These are phyloP conservation scores for Peromyscus eremicus DNA, from an alignment of 2,797 vertebrate genomes.

Conservation along the genomic window DNA sequence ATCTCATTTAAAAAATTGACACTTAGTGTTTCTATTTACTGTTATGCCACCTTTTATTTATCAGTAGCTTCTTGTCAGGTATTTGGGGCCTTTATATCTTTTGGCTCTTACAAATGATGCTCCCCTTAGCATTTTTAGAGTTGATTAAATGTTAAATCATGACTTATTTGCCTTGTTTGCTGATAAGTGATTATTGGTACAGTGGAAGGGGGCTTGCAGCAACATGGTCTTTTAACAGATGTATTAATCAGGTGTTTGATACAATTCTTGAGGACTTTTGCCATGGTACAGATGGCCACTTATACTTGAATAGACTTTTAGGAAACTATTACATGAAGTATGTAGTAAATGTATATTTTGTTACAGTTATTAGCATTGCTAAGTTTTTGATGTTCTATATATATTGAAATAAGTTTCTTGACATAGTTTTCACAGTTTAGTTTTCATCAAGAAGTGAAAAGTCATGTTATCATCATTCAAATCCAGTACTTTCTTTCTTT, in stretches of 20 bases:
- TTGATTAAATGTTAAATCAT: neutral
- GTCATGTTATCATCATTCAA: neutral
- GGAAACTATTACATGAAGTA: neutral
- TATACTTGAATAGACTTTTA: slow-evolving; percentile 21
- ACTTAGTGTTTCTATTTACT: neutral
- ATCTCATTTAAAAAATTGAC: neutral
- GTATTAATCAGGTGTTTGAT: neutral
- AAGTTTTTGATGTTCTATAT: neutral
- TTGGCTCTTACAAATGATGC: neutral
- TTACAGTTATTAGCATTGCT: neutral
- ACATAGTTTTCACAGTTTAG: neutral
- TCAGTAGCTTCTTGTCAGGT: neutral
- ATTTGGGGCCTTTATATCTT: neutral
- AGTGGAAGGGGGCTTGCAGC: neutral
- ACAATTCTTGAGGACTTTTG: slow-evolving; percentile 19
- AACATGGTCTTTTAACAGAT: neutral
- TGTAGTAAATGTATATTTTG: slow-evolving; percentile 30
- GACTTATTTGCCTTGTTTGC: neutral
- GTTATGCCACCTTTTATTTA: neutral
- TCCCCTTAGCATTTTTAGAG: neutral
- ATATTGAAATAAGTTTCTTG: neutral
- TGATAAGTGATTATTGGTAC: neutral
- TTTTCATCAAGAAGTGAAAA: slow-evolving; percentile 42
- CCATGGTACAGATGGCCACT: neutral
- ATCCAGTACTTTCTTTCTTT: slow-evolving; percentile 23